Evolutionary conservation across 1,140 invertebrate species (phyloP), one percentile per base, ranked within the genome.

Genomic region (Lasioglossum baleicum): DNA sequence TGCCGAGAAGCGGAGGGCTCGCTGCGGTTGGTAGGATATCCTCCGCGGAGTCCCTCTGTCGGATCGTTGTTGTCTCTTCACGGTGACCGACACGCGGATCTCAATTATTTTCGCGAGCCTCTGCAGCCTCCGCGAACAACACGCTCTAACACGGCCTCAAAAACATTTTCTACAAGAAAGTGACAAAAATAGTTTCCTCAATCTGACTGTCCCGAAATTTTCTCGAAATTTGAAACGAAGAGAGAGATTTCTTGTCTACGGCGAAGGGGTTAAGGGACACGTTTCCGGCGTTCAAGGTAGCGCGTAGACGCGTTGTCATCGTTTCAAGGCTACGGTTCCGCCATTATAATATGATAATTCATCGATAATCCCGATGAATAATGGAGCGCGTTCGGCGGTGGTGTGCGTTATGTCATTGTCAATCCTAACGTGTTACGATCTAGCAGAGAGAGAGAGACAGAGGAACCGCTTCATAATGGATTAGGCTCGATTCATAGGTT

Each of bases 321-420:
- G 48, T 76, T 83, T 80, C 71, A 80, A 79, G 69, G 78, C 64
- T 86, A 82, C 77, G 84, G 84, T 82, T 84, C 82, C 85, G 86
- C 83, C 86, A 88, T 91, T 90, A 88, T 86, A 86, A 88, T 90
- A 89, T 89, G 89, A 89, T 91, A 91, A 91, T 90, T 90, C 87
- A 88, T 90, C 81, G 90, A 90, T 91, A 89, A 91, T 90, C 85
- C 87, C 70, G 77, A 90, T 91, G 88, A 91, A 91, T 90, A 91
- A 91, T 91, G 88, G 85, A 91, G 73, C 70, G 83, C 74, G 80
- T 81, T 66, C 72, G 58, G 70, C 20, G 78, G 76, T 84, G 58
- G 81, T 89, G 84, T 84, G 88, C 86, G 88, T 87, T 88, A 88
- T 90, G 84, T 90, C 88, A 91, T 90, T 91, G 90, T 91, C 90